Percentiles rank a stretch among this genome's conserved stretches.
These are phyloP conservation scores for Anguilla japonica DNA, from an alignment of 2,113 vertebrate genomes.

Conservation along the genomic window DNA sequence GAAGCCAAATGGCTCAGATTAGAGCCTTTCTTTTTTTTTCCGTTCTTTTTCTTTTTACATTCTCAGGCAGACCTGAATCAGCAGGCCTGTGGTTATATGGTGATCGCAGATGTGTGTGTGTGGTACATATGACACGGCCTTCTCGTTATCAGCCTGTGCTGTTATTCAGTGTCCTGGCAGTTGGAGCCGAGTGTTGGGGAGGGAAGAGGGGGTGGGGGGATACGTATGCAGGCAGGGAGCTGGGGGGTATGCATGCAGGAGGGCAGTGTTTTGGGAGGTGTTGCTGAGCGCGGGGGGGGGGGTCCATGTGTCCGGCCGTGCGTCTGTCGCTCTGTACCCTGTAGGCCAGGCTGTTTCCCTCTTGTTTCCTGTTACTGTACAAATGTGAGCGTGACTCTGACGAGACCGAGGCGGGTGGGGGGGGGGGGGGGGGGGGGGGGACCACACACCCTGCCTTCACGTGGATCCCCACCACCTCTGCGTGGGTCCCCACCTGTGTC, in stretches of 20 bases:
- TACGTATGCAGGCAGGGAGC: too few relatives aligned
- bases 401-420: not conserved
- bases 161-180: too few relatives aligned
- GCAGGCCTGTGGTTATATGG: not conserved
- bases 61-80: not conserved
- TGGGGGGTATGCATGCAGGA: not conserved
- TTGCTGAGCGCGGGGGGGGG: not conserved
- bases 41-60: not conserved
- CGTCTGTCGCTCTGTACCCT: not conserved
- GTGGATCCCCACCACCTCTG: too few relatives aligned
- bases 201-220: too few relatives aligned
- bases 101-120: not conserved
- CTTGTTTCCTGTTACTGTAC: not conserved
- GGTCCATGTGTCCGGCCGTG: not conserved
- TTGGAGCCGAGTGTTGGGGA: too few relatives aligned
- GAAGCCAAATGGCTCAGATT: not conserved
- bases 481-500: too few relatives aligned
- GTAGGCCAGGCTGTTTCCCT: not conserved
- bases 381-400: not conserved
- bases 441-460: not conserved
- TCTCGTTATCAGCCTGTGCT: too few relatives aligned
- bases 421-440: not conserved
- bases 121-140: too few relatives aligned
- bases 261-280: not conserved
- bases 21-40: not conserved